Base-by-base conservation (phyloP, 2,888 invertebrate genomes). In the Pheosia tremula region DNA sequence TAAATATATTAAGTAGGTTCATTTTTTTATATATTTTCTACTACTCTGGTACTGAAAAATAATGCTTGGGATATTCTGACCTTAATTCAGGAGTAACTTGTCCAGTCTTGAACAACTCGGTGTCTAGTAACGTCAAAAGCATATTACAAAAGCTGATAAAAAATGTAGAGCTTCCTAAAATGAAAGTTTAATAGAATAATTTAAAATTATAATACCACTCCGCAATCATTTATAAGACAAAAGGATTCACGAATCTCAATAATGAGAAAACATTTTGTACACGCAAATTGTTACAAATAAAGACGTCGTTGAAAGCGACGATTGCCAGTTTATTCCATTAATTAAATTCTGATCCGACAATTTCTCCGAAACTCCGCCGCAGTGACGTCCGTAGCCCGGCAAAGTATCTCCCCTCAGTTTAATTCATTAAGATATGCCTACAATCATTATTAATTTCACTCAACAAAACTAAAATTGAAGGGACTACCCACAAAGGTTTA, bases 281-380 rank as follows among this genome's bases (percentile, higher is more conserved):
- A 65, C n/a, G 38, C 67, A 66, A 73, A 59, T 69, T 67, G 66
- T 67, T 59, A 56, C 54, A 61, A 62, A 71, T 67, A 64, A 73
- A 69, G 66, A 66, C 64, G 45, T 56, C 56, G 43, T 47, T 58
- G 57, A 64, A 63, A 66, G 57, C 47, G 57, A 55, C 61, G 67
- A 70, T 70, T 13, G 63, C 63, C n/a, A 60, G 66, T 62, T 65
- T 54, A 55, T 37, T 54, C 58, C 60, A 68, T 67, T 77, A 73
- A 75, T 75, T 74, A 69, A 68, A 69, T 71, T 75, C 69, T 71
- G 66, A 71, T 71, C 63, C 56, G 56, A 63, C 57, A 68, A 72
- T 68, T 57, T 66, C 57, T 57, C 64, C 41, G 50, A 49, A 66
- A 66, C 57, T 49, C 37, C 49, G 13, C 49, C 50, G 39, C 57